Conservation (phyloP, 2,113 vertebrate genomes). For the Rousettus leschenaultii region DNA sequence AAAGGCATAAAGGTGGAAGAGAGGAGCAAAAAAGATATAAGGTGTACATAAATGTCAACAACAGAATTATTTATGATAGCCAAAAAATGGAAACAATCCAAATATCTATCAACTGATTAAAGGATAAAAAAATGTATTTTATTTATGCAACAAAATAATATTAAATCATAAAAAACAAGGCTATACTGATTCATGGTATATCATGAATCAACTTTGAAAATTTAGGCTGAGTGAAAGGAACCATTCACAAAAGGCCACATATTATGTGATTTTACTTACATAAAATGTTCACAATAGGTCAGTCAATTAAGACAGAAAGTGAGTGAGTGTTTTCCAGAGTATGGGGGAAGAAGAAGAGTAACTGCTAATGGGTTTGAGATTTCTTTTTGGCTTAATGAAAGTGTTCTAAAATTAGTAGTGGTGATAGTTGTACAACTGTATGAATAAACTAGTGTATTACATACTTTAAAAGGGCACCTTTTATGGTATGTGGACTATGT, state of each 20-base stretch:
- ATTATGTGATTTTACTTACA: neutral
- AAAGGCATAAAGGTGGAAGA: neutral
- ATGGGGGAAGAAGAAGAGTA: neutral
- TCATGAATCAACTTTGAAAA: neutral
- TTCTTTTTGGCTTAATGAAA: neutral
- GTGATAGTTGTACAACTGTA: neutral
- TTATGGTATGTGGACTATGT: neutral
- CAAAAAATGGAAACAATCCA: neutral
- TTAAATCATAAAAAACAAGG: neutral
- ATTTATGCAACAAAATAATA: neutral
- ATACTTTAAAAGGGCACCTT: neutral
- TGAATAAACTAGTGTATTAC: neutral
- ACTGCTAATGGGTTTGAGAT: neutral
- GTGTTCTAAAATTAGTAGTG: neutral
- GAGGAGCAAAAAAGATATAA: neutral
- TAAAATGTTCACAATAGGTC: neutral
- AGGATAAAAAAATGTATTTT: neutral
- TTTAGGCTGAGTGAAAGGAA: neutral
- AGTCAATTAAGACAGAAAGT: neutral
- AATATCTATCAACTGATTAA: neutral
- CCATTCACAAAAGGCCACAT: neutral
- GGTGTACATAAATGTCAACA: neutral
- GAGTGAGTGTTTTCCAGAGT: neutral
- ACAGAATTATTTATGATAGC: neutral
- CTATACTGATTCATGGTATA: neutral